Percentiles rank a stretch among this genome's conserved stretches.
These are phyloP conservation scores for Taenioides sp. DNA, from an alignment of 2,797 vertebrate species.

Conservation along the genomic window DNA sequence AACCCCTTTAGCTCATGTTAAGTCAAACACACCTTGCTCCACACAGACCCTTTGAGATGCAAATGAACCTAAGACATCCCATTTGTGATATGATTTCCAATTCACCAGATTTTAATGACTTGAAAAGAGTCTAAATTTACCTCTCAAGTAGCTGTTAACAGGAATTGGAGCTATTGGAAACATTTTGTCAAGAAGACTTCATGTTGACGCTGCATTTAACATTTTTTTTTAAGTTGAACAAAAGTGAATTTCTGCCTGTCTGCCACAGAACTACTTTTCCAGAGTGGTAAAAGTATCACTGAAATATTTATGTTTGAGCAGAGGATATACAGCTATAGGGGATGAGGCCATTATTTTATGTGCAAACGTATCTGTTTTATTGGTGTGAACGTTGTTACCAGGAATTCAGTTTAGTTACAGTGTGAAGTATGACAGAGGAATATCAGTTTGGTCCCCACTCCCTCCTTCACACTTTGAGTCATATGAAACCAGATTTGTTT, in stretches of 20 bases:
- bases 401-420: no score
- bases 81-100: slow-evolving; percentile 36
- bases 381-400: no score
- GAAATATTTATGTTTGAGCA: slow-evolving; percentile 8
- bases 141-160: slow-evolving; percentile 2
- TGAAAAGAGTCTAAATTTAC: slow-evolving; percentile 6
- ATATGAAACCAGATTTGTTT: no score
- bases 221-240: neutral
- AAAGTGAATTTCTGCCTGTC: neutral
- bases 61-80: slow-evolving; percentile 33
- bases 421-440: no score
- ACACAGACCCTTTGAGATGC: slow-evolving; percentile 17
- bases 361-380: neutral
- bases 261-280: neutral
- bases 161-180: neutral
- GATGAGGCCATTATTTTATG: neutral
- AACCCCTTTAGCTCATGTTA: slow-evolving; percentile 36
- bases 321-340: neutral
- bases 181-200: slow-evolving; percentile 2
- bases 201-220: neutral
- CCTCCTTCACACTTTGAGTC: no score
- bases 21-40: slow-evolving; percentile 26
- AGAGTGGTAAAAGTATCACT: neutral
- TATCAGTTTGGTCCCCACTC: no score
- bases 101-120: slow-evolving; percentile 19